Evolutionary conservation across 2,888 invertebrate genomes (phyloP), one percentile per base, ranked within the genome.

Genomic region (Ceratothoa steindachneri): DNA sequence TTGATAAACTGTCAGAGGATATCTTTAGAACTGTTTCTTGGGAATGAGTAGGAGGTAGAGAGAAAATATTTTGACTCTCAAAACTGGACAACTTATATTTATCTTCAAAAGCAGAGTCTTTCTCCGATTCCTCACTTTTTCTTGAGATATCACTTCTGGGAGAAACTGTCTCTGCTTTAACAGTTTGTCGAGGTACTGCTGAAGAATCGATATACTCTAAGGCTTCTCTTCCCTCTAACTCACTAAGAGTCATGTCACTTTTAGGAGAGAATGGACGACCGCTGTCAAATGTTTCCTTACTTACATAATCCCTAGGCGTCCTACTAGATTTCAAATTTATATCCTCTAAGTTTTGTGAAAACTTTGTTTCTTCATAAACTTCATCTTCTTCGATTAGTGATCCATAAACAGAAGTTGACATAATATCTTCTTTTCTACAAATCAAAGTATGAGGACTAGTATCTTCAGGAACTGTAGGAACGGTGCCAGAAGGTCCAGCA

Each of bases 61-160:
- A 41, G 15, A 15, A 41, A 41, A 41, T 5, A 41, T 41, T 15
- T 24, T 78, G 75, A 29, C 72, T 76, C 24, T 79, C 79, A 30
- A 79, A 76, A 70, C 79, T 79, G n/a, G 74, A 70, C 19, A 72
- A 28, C 60, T 79, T 79, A 51, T 79, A 73, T 51, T 66, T 69
- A 27, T 79, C 79, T 65, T 79, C 79, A 71, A 74, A 79, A 5
- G 79, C 79, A 29, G 79, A 79, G 30, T 79, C 79, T 30, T 74
- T 77, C 29, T 66, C 77, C 19, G 77, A 77, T 12, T 30, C 64
- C 41, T 75, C 75, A 73, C 72, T 75, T 29, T 73, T 24, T 22
- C 31, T 41, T 9, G 70, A 71, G 1, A 65, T 64, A 19, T 76
- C 79, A 68, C 75, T 75, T 27, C 72, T 71, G n/a, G 70, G 72